Conservation (phyloP, 2,888 invertebrate genomes). For the Caenorhabditis sp. region DNA sequence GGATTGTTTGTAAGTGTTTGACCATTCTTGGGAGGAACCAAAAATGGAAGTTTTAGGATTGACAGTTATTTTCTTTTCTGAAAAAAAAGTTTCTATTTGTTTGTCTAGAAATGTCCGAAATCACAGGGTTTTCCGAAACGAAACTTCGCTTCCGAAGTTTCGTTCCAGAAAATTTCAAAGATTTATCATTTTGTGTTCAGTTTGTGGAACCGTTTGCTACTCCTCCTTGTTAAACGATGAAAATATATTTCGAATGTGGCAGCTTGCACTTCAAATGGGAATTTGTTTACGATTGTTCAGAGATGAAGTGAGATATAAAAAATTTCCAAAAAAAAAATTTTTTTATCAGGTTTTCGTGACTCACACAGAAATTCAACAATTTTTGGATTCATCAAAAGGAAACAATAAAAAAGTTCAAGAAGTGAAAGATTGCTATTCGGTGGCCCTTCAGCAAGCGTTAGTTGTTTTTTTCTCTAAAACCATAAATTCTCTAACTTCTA, state of each 20-base stretch:
- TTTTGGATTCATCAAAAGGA: slow-evolving; percentile 86
- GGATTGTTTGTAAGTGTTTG: slow-evolving; percentile 82
- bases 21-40: neutral
- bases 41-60: neutral
- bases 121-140: too few species aligned
- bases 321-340: neutral
- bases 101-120: too few species aligned
- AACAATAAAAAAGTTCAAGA: slow-evolving; percentile 85
- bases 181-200: slow-evolving; percentile 69
- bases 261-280: slow-evolving; percentile 87
- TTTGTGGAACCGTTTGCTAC: slow-evolving; percentile 90
- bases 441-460: slow-evolving; percentile 86
- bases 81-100: too few species aligned
- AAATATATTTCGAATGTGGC: slow-evolving; percentile 83
- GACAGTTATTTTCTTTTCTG: neutral
- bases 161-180: too few species aligned
- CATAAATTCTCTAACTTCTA: too few species aligned
- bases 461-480: slow-evolving; percentile 48
- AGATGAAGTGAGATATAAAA: slow-evolving; percentile 81
- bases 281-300: slow-evolving; percentile 93
- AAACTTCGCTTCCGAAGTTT: too few species aligned
- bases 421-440: slow-evolving; percentile 91
- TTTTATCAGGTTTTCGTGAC: slow-evolving; percentile 77
- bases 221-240: slow-evolving; percentile 82
- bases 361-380: slow-evolving; percentile 88